Evolutionary conservation across 2,888 invertebrate species (phyloP), one percentile per base, ranked within the genome.

Genomic region (Archaeoteleia sp.): DNA sequence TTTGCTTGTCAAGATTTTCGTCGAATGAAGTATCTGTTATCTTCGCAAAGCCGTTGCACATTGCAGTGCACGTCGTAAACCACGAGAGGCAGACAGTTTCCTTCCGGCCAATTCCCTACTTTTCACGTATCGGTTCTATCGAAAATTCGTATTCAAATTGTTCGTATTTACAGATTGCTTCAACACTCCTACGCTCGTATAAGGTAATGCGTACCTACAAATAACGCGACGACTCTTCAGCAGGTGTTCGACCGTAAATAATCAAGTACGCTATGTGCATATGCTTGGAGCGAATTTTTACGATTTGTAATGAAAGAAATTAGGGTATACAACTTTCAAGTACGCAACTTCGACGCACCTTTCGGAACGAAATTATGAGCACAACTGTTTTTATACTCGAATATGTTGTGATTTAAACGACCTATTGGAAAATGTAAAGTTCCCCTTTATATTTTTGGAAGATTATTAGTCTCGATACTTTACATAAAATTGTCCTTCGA

Each of bases 231-330:
- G 57, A 57, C 49, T 30, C 49, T 45, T 60, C 60, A 53, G 70
- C 70, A 68, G 71, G 72, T 72, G 74, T 71, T 69, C 49, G 73
- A 45, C 53, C 58, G 42, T 49, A 65, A 69, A 61, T 57, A 65
- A 61, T 42, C 54, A 9, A 65, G 49, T 40, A 51, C 67, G 70
- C 74, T 71, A 78, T 77, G 74, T 70, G 80, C 78, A 78, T 77
- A 75, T 77, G 77, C 74, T 75, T 72, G 65, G 55, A 53, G 9
- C 14, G 62, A 63, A 71, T 80, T 81, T 79, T 78, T 82, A 73
- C 78, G 69, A 70, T 66, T 67, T 78, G 78, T 81, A 79, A 81
- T 72, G 82, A 80, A 82, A 80, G 73, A 73, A 82, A 81, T 82
- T 81, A 79, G 78, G 81, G 82, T 82, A 73, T 70, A 63, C 61